A percentile compares a stretch with the other conserved stretches of the same genome.
Conservation (phyloP, 2,797 vertebrate genomes). For the Crocidura indochinensis region DNA sequence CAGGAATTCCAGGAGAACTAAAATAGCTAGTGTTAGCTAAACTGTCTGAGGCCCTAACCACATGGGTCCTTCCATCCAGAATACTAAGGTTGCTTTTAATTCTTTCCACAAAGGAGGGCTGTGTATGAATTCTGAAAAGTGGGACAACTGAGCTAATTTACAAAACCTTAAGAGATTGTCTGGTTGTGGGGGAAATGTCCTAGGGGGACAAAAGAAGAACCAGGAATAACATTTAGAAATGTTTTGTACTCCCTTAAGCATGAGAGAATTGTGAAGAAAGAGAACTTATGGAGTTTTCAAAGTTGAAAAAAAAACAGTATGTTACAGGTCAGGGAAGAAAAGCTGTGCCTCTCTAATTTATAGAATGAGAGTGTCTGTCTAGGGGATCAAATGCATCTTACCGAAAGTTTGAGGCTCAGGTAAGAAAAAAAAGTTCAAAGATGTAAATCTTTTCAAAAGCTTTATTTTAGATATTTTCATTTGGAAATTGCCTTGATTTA, state of each 20-base stretch:
- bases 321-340: too few relatives aligned
- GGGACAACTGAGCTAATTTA: not conserved
- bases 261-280: not conserved
- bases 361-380: not conserved
- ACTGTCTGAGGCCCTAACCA: accelerated
- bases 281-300: not conserved
- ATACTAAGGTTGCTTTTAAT: not conserved
- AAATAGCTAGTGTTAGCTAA: not conserved
- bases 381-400: accelerated
- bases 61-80: not conserved
- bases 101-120: not conserved
- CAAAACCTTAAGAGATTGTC: not conserved
- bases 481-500: not conserved
- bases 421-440: too few relatives aligned
- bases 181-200: not conserved
- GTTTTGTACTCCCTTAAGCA: not conserved
- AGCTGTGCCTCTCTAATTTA: not conserved
- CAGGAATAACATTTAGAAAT: not conserved
- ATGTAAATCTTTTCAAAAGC: not conserved
- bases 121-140: not conserved
- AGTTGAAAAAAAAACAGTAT: too few relatives aligned
- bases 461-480: not conserved
- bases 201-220: not conserved
- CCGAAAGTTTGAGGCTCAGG: not conserved
- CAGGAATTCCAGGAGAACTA: not conserved